Percentiles rank a stretch among this genome's conserved stretches.
These are phyloP conservation scores for Erpobdella octoculata DNA, from an alignment of 2,888 invertebrate genomes.

Conservation along the genomic window DNA sequence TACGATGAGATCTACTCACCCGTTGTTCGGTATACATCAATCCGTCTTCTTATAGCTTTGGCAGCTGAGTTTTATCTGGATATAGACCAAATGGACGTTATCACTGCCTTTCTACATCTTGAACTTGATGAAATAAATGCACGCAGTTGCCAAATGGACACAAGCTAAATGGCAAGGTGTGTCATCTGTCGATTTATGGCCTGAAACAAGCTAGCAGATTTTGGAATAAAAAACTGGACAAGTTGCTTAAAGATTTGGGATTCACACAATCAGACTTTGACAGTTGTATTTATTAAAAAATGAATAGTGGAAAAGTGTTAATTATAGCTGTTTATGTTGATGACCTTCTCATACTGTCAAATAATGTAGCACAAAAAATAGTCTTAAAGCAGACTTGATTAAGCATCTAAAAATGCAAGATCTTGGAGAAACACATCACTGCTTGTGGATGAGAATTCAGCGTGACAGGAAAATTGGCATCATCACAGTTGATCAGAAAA, in stretches of 20 bases:
- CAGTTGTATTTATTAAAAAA: too few species aligned
- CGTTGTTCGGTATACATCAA: too few species aligned
- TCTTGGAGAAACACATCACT: neutral
- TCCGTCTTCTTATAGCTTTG: neutral
- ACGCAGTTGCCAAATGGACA: too few species aligned
- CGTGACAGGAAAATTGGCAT: neutral
- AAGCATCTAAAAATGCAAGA: neutral
- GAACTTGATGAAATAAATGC: too few species aligned
- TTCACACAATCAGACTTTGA: too few species aligned
- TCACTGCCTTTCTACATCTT: too few species aligned
- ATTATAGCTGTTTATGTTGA: neutral
- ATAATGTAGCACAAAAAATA: neutral
- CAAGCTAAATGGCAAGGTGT: neutral
- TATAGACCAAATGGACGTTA: too few species aligned
- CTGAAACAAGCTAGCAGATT: neutral
- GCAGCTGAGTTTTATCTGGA: too few species aligned
- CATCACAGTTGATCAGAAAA: neutral
- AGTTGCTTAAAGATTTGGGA: too few species aligned
- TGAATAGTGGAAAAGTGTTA: neutral
- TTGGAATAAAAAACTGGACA: too few species aligned
- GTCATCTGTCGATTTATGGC: neutral
- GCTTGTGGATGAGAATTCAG: neutral
- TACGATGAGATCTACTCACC: too few species aligned
- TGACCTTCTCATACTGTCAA: neutral
- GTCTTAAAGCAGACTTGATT: neutral